These are phyloP conservation scores for Macaria liturata DNA, from an alignment of 2,888 invertebrate species.

Conservation along the genomic window DNA sequence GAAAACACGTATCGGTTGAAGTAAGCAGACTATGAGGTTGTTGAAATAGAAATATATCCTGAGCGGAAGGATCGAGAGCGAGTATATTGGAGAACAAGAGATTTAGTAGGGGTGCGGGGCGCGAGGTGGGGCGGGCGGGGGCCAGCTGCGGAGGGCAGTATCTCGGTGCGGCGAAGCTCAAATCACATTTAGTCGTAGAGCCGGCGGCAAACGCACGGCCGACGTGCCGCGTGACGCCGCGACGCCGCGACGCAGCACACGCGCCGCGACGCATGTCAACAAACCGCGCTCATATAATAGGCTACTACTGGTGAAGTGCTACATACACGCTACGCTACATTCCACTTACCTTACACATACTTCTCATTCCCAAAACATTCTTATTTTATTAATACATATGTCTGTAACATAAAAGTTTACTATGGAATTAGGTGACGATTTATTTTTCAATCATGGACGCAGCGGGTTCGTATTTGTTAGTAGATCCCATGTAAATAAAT, in stretches of 20 bases:
- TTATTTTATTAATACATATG: not conserved
- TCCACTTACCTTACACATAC: too few species aligned
- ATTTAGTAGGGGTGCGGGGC: slow-evolving; percentile 41
- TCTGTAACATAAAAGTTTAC: slow-evolving; percentile 39
- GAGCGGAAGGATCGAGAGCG: slow-evolving; percentile 31
- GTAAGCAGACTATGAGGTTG: too few species aligned
- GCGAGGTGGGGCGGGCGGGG: slow-evolving; percentile 50
- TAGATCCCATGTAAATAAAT: slow-evolving; percentile 29
- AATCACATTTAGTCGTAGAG: slow-evolving; percentile 70
- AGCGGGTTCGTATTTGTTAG: slow-evolving; percentile 68
- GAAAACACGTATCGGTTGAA: too few species aligned
- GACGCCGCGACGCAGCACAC: slow-evolving; percentile 16
- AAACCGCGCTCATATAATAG: slow-evolving; percentile 12
- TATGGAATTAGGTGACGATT: slow-evolving; percentile 75
- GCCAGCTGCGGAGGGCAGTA: slow-evolving; percentile 47
- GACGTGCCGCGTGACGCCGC: slow-evolving; percentile 34
- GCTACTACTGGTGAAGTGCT: slow-evolving; percentile 11
- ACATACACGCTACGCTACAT: not conserved
- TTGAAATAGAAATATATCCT: too few species aligned
- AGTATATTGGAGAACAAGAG: slow-evolving; percentile 38
- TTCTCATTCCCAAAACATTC: not conserved
- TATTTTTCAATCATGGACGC: slow-evolving; percentile 67
- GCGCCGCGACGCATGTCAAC: slow-evolving; percentile 23
- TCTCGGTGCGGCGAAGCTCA: slow-evolving; percentile 54
- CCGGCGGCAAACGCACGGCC: slow-evolving; percentile 60